Percentiles rank a stretch among this genome's conserved stretches.
Conservation (phyloP, 2,113 vertebrate species). For the Cyprinodon brontotheroides region DNA sequence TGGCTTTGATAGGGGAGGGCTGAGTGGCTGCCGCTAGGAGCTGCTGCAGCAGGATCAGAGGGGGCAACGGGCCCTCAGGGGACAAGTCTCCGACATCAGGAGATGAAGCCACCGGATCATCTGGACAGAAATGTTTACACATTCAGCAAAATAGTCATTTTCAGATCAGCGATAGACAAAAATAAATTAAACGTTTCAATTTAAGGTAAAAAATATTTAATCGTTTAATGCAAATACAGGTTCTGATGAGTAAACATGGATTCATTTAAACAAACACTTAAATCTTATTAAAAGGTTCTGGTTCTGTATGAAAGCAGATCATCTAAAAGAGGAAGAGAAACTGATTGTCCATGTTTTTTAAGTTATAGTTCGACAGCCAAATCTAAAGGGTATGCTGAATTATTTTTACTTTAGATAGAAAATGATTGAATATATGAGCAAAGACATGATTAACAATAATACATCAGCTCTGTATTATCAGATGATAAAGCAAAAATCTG, state of each 20-base stretch:
- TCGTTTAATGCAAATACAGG: not conserved
- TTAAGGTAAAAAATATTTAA: not conserved
- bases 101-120: conserved; percentile 86
- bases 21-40: conserved; percentile 93
- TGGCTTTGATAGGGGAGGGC: conserved; percentile 96
- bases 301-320: too few species aligned
- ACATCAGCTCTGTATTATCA: too few species aligned
- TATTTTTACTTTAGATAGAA: too few species aligned
- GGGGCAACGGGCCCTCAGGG: conserved; percentile 94
- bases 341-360: too few species aligned
- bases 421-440: too few species aligned
- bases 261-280: not conserved
- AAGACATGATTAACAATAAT: too few species aligned
- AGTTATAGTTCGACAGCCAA: too few species aligned
- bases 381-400: too few species aligned
- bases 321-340: too few species aligned
- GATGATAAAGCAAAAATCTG: too few species aligned
- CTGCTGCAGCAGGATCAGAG: conserved; percentile 95
- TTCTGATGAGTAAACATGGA: not conserved
- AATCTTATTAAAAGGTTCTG: not conserved
- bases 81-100: conserved; percentile 93
- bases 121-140: conserved; percentile 65
- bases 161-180: not conserved
- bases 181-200: not conserved
- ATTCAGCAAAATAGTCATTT: not conserved